Evolutionary conservation across 2,888 invertebrate species (phyloP).

Genomic region (Rotaria macrura): DNA sequence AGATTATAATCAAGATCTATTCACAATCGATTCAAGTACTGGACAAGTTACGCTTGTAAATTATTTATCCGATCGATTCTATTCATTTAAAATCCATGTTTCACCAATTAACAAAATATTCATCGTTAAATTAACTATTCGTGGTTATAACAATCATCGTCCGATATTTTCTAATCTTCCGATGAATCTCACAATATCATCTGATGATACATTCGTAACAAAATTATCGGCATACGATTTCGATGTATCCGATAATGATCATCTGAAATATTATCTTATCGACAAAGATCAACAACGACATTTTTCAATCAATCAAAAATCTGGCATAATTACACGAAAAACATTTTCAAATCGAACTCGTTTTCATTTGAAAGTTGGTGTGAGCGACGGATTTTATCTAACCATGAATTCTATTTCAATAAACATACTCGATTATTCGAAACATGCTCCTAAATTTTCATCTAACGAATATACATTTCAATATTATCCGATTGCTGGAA

Average conservation of each 20-base stretch:
- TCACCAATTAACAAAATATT: not conserved
- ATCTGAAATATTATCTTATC: not conserved
- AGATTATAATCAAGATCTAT: not conserved
- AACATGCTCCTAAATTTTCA: not conserved
- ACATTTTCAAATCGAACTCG: not conserved
- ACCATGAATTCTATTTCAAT: not conserved
- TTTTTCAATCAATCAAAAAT: not conserved
- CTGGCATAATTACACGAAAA: not conserved
- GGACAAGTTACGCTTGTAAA: not conserved
- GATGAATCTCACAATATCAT: not conserved
- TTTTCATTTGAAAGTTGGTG: not conserved
- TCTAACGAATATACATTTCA: not conserved
- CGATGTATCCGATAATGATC: not conserved
- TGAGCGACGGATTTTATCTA: not conserved
- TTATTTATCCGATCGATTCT: not conserved
- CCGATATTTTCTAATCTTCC: not conserved
- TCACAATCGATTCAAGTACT: not conserved
- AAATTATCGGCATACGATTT: not conserved
- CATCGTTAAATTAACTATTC: not conserved
- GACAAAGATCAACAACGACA: not conserved
- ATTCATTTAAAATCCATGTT: not conserved
- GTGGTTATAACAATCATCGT: not conserved
- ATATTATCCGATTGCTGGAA: not conserved
- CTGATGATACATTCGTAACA: not conserved
- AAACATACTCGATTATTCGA: not conserved